Evolutionary conservation across 92 coral and sea anemone species (phyloP), one percentile per base, ranked within the genome.

Genomic region (Ricordea florida): DNA sequence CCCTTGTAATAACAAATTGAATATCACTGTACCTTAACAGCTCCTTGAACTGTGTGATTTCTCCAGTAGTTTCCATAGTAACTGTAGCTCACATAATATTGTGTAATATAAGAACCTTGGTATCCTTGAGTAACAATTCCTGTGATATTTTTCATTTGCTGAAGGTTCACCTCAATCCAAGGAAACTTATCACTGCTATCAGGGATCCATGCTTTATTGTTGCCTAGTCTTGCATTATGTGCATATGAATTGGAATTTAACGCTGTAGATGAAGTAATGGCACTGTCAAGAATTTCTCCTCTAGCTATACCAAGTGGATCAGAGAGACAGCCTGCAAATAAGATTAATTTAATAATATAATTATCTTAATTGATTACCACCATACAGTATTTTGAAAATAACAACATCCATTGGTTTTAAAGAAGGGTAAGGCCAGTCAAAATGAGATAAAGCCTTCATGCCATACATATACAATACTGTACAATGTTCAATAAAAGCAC

Each of bases 71-170:
- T 64, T 35, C 80, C 83, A 58, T 77, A 80, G 5, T 25, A 69
- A 40, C 89, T 57, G 62, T 69, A 76, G 6, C 64, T 63, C 48
- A 90, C 14, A 18, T 52, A 74, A 65, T 66, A 85, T 15, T 6
- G 38, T 26, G 26, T 59, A 37, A 90, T 57, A 57, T 44, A 90
- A 13, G 59, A 50, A 13, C 85, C 83, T 3, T 38, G 17, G 51
- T 62, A 72, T 25, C 92, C 96, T 77, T 90, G 96, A 9, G 89
- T 90, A 24, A 81, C 83, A 57, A 90, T 36, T 23, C 63, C 89
- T 13, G 89, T 86, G 26, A 90, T 26, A 14, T 72, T 81, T 35
- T 46, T 35, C 30, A 34, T 14, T 3, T 50, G 42, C 9, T 81
- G 67, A 16, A 90, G 66, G 51, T 90, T 80, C 6, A 90, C 92